phyloP scores from a whole-genome alignment of 2,888 invertebrate genomes.

The Silvanus unidentatus region DNA sequence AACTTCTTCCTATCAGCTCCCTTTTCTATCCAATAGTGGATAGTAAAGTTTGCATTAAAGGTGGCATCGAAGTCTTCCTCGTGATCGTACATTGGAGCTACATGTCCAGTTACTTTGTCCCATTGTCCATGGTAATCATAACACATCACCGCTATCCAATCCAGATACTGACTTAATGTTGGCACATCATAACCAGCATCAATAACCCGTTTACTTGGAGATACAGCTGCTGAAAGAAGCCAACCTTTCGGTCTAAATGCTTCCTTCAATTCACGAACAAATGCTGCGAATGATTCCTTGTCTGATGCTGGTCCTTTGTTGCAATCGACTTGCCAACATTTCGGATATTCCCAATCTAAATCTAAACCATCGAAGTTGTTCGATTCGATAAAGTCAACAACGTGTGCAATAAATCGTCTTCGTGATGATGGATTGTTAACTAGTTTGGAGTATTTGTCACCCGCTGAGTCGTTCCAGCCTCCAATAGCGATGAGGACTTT shows the following conservation, averaged over 20 bases:
- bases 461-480: constrained; percentile 92
- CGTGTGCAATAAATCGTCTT: constrained; percentile 67
- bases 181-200: constrained; percentile 82
- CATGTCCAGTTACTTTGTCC: constrained; percentile 86
- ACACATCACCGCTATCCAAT: constrained; percentile 88
- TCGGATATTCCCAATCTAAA: constrained; percentile 92
- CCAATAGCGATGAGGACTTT: constrained; percentile 85
- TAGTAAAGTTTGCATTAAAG: constrained; percentile 85
- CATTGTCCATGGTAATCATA: constrained; percentile 90
- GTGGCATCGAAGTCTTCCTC: constrained; percentile 67
- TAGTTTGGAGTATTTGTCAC: constrained; percentile 79
- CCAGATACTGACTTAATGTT: constrained; percentile 65
- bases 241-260: constrained; percentile 67
- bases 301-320: constrained; percentile 76
- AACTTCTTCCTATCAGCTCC: constrained; percentile 76
- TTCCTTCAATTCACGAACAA: constrained; percentile 67
- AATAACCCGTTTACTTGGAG: constrained; percentile 76
- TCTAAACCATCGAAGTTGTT: constrained; percentile 87
- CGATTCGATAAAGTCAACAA: constrained; percentile 69
- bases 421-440: constrained; percentile 69
- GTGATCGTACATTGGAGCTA: constrained; percentile 78
- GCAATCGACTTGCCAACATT: constrained; percentile 86
- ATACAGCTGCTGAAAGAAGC: constrained; percentile 76
- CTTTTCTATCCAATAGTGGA: constrained; percentile 77
- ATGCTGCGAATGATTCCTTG: constrained; percentile 68